Evolutionary conservation across 2,888 invertebrate genomes (phyloP), one percentile per base, ranked within the genome.

Genomic region (Drosophila quinaria): DNA sequence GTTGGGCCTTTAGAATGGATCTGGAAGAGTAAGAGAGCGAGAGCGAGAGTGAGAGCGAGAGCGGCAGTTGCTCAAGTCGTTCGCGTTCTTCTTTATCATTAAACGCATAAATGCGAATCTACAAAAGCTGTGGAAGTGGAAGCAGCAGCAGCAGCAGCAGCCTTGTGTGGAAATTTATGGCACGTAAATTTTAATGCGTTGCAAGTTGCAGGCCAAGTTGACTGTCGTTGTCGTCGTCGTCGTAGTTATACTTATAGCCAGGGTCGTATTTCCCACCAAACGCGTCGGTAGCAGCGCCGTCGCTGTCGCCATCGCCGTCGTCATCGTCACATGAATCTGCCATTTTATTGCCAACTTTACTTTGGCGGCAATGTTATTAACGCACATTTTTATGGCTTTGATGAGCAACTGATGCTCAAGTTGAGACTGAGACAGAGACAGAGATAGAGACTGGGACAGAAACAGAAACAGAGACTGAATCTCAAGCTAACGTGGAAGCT

Each of bases 331-430:
- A 89, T 89, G 89, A 89, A 90, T 89, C 90, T 87, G 89, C 89
- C 88, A 88, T 83, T 89, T 89, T 89, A 89, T 89, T 74, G 83
- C 79, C 85, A 83, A 87, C 74, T 81, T 84, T 62, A 80, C 89
- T 89, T 89, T 90, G 89, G 90, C 89, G 89, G 89, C 85, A 88
- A 80, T 77, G 81, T 83, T 87, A 90, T 89, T 90, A 90, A 90
- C 88, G 90, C 88, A 87, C 85, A 83, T 83, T 90, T 89, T 89
- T 85, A 90, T 85, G 80, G 75, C 72, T 74, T 70, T 78, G 77
- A 77, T 74, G 75, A 67, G 70, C 66, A 67, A 74, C 76, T 58
- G 68, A 76, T 66, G 76, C 69, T 75, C 65, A 59, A 61, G 25
- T 60, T 46, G 37, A 31, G 58, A 42, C 46, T 35, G 55, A 10